Conservation (phyloP, 1,140 invertebrate genomes). For the Cephus cinctus region DNA sequence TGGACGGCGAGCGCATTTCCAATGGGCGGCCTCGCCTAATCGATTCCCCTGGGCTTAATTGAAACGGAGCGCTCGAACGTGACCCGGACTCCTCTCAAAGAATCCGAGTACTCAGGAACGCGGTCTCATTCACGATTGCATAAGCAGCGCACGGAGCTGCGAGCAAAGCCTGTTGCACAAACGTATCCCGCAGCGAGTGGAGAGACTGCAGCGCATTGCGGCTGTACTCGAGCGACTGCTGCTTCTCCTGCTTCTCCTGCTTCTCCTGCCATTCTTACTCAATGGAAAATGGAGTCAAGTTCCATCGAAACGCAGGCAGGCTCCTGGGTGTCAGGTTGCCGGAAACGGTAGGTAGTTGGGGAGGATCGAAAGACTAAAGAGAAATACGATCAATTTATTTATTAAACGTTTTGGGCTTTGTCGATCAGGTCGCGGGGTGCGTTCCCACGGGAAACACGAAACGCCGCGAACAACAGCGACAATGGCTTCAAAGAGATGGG, state of each 20-base stretch:
- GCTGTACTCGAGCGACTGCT: no score
- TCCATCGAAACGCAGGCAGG: no score
- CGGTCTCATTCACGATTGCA: conserved; percentile 28
- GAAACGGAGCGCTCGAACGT: not conserved
- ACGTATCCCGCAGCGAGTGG: conserved; percentile 23
- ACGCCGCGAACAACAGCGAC: no score
- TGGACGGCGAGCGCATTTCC: no score
- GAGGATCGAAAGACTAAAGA: no score
- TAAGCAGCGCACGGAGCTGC: conserved; percentile 27
- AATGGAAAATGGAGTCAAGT: no score
- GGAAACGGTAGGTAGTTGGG: no score
- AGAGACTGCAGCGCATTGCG: conserved; percentile 17
- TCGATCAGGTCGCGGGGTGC: conserved; percentile 13
- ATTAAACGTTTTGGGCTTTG: conserved; percentile 18
- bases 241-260: not conserved
- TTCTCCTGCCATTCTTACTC: no score
- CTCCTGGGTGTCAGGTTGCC: conserved; percentile 33
- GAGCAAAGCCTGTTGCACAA: conserved; percentile 35
- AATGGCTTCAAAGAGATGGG: no score
- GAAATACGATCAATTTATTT: conserved; percentile 28
- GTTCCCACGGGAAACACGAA: conserved; percentile 37
- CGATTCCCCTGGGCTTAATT: not conserved
- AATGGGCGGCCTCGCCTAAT: no score
- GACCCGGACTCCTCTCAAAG: not conserved
- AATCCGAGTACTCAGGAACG: conserved; percentile 27